Evolutionary conservation across 2,888 invertebrate species (phyloP).

Genomic region (Meganola albula): DNA sequence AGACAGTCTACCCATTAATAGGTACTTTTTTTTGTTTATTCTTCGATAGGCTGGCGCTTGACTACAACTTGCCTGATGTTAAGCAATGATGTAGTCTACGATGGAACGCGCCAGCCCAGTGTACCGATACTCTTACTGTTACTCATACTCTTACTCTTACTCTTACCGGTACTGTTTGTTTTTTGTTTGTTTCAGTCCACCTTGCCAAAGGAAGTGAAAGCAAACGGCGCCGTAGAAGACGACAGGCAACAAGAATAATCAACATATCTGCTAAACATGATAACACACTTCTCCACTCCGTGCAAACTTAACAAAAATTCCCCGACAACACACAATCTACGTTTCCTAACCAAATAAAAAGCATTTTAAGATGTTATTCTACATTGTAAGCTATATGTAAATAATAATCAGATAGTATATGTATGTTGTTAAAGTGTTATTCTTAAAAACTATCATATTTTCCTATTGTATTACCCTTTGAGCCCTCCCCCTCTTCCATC

Average conservation of each 20-base stretch:
- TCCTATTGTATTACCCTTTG: too few relatives aligned
- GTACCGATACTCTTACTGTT: too few relatives aligned
- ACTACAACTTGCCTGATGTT: too few relatives aligned
- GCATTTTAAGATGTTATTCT: conserved; percentile 59
- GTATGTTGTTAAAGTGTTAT: conserved; percentile 45
- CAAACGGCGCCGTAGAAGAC: conserved; percentile 58
- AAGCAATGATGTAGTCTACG: too few relatives aligned
- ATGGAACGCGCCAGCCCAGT: too few relatives aligned
- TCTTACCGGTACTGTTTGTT: too few relatives aligned
- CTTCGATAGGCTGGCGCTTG: too few relatives aligned
- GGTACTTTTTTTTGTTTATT: too few relatives aligned
- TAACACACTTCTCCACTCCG: conserved; percentile 49
- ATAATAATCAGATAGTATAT: conserved; percentile 58
- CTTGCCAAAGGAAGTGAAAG: conserved; percentile 67
- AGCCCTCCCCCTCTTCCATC: too few relatives aligned
- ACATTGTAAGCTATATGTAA: conserved; percentile 64
- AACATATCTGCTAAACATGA: conserved; percentile 40
- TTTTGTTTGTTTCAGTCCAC: conserved; percentile 60
- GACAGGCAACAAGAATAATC: conserved; percentile 65
- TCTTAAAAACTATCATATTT: conserved; percentile 14
- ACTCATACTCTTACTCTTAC: too few relatives aligned
- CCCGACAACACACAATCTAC: conserved; percentile 16
- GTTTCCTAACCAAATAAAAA: conserved; percentile 44
- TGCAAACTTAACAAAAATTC: conserved; percentile 32
- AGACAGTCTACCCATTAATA: too few relatives aligned